These are phyloP conservation scores for Julus scanicus DNA, from an alignment of 2,888 invertebrate species.

Conservation along the genomic window DNA sequence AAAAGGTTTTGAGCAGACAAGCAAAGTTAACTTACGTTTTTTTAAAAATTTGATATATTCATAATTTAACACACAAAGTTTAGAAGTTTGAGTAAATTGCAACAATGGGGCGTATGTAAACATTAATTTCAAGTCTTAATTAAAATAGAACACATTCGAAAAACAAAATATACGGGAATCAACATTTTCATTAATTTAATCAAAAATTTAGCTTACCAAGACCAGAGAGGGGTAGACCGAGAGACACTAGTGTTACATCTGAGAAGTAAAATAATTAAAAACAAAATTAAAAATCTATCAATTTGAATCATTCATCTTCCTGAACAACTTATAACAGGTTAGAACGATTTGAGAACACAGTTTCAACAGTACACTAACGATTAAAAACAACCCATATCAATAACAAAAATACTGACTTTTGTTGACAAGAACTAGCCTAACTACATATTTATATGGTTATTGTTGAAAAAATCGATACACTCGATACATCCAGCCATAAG, in stretches of 20 bases:
- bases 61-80: too few relatives aligned
- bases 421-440: too few relatives aligned
- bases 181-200: conserved; percentile 14
- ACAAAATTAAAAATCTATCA: neutral
- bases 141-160: too few relatives aligned
- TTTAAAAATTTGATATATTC: too few relatives aligned
- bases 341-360: neutral
- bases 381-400: neutral
- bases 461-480: too few relatives aligned
- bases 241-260: conserved; percentile 42
- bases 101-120: too few relatives aligned
- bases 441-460: too few relatives aligned
- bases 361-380: neutral
- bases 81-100: too few relatives aligned
- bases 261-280: conserved; percentile 30
- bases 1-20: too few relatives aligned
- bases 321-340: neutral
- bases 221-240: conserved; percentile 42
- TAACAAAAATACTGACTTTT: neutral
- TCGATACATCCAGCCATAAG: too few relatives aligned
- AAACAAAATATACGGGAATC: neutral
- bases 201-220: conserved; percentile 36
- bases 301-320: neutral
- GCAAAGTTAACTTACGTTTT: too few relatives aligned
- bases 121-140: too few relatives aligned